Evolutionary conservation across 2,888 invertebrate species (phyloP), one percentile per base, ranked within the genome.

Genomic region (Stenolophus ochropezus): DNA sequence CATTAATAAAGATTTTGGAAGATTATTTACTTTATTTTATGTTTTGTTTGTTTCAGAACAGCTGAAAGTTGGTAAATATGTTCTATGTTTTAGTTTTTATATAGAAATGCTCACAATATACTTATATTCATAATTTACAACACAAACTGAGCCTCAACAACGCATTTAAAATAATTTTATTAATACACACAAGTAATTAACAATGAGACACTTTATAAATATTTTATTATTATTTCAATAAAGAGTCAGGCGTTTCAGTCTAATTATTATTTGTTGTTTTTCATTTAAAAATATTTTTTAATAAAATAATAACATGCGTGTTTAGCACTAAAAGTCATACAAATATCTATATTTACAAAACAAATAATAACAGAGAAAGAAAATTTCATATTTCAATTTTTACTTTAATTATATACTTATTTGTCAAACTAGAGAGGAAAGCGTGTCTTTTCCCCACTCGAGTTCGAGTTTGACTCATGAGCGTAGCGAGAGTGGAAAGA

Each of bases 101-200:
- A 42, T 42, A 42, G 33, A 42, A 42, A 42, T 42, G 33, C 33
- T 11, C 33, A 42, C 11, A 42, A n/a, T 42, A 42, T 42, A 42
- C 33, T 11, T 42, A 42, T 2, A 42, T 0, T 11, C 11, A 42
- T 42, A 42, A 27, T 27, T 27, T 27, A 27, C 5, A 27, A 3
- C 5, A 27, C 27, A 27, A 27, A 27, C n/a, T n/a, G n/a, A n/a
- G n/a, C n/a, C n/a, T n/a, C n/a, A n/a, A n/a, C 56, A 56, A 20
- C 6, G 56, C 56, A 56, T 20, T 56, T 56, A 56, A 56, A 56
- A 56, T 56, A 56, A 56, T 56, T 56, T 56, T 56, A 56, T 21
- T 56, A 3, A 56, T 11, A 56, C 11, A 2, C 20, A 11, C 11
- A 20, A 5, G 56, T 56, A 51, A 51, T 51, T 51, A 51, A 51